phyloP scores from a whole-genome alignment of 2,797 vertebrate species.

The Micropoecilia bifurca region DNA sequence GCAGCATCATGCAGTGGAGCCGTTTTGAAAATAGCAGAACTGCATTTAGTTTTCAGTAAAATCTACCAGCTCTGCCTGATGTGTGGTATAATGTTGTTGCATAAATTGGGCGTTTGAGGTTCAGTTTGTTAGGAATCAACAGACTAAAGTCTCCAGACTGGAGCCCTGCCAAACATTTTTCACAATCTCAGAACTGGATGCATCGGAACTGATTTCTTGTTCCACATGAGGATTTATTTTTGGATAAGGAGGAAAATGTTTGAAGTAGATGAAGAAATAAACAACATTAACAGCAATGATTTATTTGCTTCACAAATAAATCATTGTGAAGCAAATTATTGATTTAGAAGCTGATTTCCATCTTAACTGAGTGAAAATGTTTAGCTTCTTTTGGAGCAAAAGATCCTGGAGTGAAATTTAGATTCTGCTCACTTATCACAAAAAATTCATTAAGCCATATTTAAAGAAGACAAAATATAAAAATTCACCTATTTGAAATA shows the following conservation, averaged over 20 bases:
- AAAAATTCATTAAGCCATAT: neutral
- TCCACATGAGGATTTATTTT: neutral
- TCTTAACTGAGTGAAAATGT: neutral
- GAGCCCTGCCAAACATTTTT: neutral
- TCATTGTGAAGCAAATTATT: neutral
- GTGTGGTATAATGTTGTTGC: neutral
- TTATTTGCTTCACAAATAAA: too few relatives aligned
- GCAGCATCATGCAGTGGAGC: neutral
- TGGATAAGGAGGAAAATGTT: neutral
- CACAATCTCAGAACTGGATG: neutral
- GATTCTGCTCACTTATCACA: too few relatives aligned
- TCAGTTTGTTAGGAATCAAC: neutral
- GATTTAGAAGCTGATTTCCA: neutral
- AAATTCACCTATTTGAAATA: neutral
- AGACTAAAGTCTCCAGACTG: neutral
- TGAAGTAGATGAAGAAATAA: neutral
- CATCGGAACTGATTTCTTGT: neutral
- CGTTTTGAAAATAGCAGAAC: neutral
- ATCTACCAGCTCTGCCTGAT: neutral
- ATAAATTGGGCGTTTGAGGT: neutral
- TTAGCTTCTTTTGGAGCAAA: neutral
- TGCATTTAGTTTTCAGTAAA: neutral
- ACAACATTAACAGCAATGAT: neutral
- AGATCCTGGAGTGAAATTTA: neutral
- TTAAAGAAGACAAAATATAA: slow-evolving; percentile 5